Percentiles rank a stretch among this genome's conserved stretches.
Conservation (phyloP, 1,140 invertebrate species). For the Araneus ventricosus region DNA sequence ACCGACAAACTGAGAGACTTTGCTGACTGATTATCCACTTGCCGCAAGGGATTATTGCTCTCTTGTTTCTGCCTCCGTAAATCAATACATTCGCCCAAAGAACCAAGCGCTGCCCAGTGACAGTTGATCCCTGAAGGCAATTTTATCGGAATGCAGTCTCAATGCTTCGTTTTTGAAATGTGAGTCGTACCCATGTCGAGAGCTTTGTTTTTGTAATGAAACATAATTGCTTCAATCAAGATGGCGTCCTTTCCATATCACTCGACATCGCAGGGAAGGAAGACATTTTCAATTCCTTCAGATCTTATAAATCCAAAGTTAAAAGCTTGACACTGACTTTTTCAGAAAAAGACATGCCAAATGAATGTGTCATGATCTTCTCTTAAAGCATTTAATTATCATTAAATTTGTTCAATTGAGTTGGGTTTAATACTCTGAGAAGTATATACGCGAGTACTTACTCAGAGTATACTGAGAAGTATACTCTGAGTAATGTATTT, state of each 20-base stretch:
- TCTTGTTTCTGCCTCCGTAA: conserved; percentile 29
- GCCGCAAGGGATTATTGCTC: conserved; percentile 58
- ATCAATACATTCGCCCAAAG: conserved; percentile 57
- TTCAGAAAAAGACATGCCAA: too few relatives aligned
- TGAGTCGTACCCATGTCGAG: background rate
- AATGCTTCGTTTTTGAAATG: conserved; percentile 9
- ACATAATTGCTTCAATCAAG: background rate
- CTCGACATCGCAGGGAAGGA: too few relatives aligned
- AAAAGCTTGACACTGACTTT: too few relatives aligned
- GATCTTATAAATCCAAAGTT: too few relatives aligned
- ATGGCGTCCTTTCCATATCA: background rate
- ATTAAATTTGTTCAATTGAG: too few relatives aligned
- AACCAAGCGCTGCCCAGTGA: background rate
- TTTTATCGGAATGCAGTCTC: conserved; percentile 27
- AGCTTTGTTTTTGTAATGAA: conserved; percentile 25
- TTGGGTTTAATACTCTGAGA: too few relatives aligned
- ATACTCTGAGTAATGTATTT: too few relatives aligned
- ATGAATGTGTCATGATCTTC: too few relatives aligned
- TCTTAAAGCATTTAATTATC: too few relatives aligned
- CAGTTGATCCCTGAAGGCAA: conserved; percentile 53
- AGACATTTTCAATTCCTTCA: too few relatives aligned
- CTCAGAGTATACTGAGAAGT: too few relatives aligned
- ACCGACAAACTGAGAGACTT: background rate
- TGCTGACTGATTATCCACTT: conserved; percentile 65
- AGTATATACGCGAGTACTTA: too few relatives aligned